Conservation (phyloP, 1,140 invertebrate species). For the Idris sp. region DNA sequence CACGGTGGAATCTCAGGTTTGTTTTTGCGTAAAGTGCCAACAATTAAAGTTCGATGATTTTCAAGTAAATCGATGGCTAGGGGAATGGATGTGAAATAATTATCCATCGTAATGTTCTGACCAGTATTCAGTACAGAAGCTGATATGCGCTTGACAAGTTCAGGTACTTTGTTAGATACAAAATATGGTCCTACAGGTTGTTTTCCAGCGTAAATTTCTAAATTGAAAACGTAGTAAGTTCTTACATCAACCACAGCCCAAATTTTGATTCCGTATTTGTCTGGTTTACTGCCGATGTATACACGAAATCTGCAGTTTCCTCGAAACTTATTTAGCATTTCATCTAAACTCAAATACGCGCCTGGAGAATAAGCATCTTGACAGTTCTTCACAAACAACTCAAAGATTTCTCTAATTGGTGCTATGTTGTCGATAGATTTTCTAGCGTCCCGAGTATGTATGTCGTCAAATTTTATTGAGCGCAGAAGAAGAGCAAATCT, state of each 20-base stretch:
- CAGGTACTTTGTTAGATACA: constrained; percentile 41
- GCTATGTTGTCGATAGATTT: constrained; percentile 76
- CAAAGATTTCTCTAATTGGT: constrained; percentile 77
- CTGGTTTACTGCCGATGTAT: constrained; percentile 73
- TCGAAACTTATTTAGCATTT: constrained; percentile 75
- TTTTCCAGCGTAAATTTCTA: constrained; percentile 76
- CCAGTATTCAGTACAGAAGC: constrained; percentile 55
- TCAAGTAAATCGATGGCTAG: constrained; percentile 65
- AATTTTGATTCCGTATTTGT: constrained; percentile 74
- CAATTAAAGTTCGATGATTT: constrained; percentile 66
- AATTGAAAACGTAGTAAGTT: constrained; percentile 77
- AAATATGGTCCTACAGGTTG: constrained; percentile 60
- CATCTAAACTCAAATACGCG: constrained; percentile 72
- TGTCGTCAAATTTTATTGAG: constrained; percentile 77
- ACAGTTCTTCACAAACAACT: constrained; percentile 77
- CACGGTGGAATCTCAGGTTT: constrained; percentile 70
- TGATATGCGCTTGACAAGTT: constrained; percentile 61
- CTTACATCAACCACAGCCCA: constrained; percentile 73
- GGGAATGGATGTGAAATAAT: constrained; percentile 70
- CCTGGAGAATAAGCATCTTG: constrained; percentile 73
- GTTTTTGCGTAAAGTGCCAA: constrained; percentile 71
- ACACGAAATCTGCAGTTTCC: constrained; percentile 78
- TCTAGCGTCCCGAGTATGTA: constrained; percentile 66
- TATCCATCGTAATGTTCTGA: constrained; percentile 71
- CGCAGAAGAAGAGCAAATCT: constrained; percentile 77